Percentiles rank a stretch among this genome's conserved stretches.
Conservation (phyloP, 1,140 invertebrate species). For the Zelostemma sp. region DNA sequence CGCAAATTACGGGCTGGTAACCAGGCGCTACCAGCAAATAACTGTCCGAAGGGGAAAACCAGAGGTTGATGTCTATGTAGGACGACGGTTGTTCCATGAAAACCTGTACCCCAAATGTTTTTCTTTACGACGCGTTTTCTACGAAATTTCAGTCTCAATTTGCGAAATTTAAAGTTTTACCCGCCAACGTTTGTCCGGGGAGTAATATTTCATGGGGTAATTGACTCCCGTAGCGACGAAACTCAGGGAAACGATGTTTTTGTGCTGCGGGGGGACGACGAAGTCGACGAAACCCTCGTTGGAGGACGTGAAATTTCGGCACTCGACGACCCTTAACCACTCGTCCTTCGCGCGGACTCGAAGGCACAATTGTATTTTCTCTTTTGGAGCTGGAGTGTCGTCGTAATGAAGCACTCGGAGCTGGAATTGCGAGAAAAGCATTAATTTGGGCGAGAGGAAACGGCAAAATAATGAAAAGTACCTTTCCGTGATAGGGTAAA, state of each 20-base stretch:
- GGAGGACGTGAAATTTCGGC: constrained; percentile 64
- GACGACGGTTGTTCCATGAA: constrained; percentile 68
- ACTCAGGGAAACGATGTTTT: constrained; percentile 61
- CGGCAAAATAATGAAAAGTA: constrained; percentile 35
- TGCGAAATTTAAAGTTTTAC: constrained; percentile 46
- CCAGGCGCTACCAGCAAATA: constrained; percentile 62
- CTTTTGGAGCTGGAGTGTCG: constrained; percentile 59
- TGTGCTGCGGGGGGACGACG: constrained; percentile 64
- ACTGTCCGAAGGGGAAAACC: constrained; percentile 68
- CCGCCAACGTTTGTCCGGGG: constrained; percentile 65
- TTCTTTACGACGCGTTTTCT: too few species aligned
- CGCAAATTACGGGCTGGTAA: constrained; percentile 62
- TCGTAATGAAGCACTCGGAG: constrained; percentile 62
- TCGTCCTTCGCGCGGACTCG: constrained; percentile 62
- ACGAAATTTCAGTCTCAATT: too few species aligned
- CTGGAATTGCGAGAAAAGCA: constrained; percentile 37
- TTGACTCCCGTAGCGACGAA: constrained; percentile 65
- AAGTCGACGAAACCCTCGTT: constrained; percentile 66
- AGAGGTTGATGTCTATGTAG: constrained; percentile 62
- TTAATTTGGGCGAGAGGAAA: too few species aligned
- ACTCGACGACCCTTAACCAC: constrained; percentile 62
- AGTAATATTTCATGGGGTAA: constrained; percentile 67
- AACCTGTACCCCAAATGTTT: constrained; percentile 54
- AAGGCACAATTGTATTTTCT: constrained; percentile 65
- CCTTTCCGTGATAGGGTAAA: constrained; percentile 76